phyloP scores from a whole-genome alignment of 2,113 vertebrate genomes.

The Neolamprologus cancellatus region DNA sequence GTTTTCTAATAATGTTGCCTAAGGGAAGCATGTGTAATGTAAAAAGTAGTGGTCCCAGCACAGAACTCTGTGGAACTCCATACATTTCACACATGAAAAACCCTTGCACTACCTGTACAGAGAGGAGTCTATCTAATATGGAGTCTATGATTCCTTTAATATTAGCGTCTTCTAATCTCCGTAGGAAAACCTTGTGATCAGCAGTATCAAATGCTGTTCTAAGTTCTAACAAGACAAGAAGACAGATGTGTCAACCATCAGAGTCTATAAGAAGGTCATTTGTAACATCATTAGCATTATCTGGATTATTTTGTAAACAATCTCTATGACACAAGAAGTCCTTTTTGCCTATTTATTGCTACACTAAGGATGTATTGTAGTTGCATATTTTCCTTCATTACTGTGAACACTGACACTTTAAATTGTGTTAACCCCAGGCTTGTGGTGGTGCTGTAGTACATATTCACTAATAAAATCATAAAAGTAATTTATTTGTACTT shows the following conservation, averaged over 20 bases:
- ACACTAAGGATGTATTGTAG: not conserved
- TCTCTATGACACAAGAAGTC: not conserved
- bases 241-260: not conserved
- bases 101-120: accelerated
- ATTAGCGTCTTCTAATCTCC: not conserved
- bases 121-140: not conserved
- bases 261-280: not conserved
- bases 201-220: not conserved
- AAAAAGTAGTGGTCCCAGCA: not conserved
- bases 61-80: not conserved
- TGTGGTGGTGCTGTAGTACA: not conserved
- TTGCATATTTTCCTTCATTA: not conserved
- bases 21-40: not conserved
- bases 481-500: not conserved
- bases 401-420: not conserved
- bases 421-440: not conserved
- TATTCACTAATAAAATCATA: not conserved
- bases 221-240: not conserved
- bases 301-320: not conserved
- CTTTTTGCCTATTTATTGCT: not conserved
- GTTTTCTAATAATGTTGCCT: not conserved
- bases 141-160: not conserved
- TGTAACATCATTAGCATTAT: not conserved
- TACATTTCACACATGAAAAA: not conserved
- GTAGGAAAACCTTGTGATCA: not conserved